phyloP scores from a whole-genome alignment of 2,888 invertebrate species.

The Drosophila rellima region DNA sequence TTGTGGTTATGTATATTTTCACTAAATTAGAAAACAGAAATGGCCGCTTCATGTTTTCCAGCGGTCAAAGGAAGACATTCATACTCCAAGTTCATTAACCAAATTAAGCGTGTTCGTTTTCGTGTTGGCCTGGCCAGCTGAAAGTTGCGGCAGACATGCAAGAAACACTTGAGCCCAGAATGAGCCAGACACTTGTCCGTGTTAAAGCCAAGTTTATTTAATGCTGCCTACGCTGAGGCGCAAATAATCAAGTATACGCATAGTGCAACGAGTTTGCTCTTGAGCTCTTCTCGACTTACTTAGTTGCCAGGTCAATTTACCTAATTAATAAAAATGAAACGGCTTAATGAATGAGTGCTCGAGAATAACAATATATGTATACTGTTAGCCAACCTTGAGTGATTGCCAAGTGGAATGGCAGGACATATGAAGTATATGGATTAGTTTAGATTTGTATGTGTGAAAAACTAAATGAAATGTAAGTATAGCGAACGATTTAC shows the following conservation, averaged over 20 bases:
- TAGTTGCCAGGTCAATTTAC: conserved; percentile 63
- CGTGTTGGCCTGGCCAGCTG: conserved; percentile 24
- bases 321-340: conserved; percentile 80
- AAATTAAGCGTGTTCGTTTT: conserved; percentile 61
- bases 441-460: background rate
- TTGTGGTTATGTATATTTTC: conserved; percentile 58
- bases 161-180: conserved; percentile 37
- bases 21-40: conserved; percentile 61
- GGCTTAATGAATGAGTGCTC: conserved; percentile 47
- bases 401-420: conserved; percentile 11
- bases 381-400: conserved; percentile 26
- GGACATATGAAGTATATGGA: background rate
- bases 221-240: conserved; percentile 52
- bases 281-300: conserved; percentile 15
- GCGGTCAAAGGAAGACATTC: conserved; percentile 11
- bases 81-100: conserved; percentile 66
- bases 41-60: conserved; percentile 13
- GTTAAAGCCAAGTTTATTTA: conserved; percentile 41
- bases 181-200: conserved; percentile 13
- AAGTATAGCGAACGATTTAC: conserved; percentile 3
- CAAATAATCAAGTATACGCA: conserved; percentile 72
- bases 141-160: conserved; percentile 44
- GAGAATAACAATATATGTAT: conserved; percentile 25
- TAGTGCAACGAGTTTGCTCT: conserved; percentile 40
- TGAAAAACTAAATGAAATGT: conserved; percentile 2